Evolutionary conservation across 2,113 vertebrate species (phyloP).

Genomic region (Grantiella picta): DNA sequence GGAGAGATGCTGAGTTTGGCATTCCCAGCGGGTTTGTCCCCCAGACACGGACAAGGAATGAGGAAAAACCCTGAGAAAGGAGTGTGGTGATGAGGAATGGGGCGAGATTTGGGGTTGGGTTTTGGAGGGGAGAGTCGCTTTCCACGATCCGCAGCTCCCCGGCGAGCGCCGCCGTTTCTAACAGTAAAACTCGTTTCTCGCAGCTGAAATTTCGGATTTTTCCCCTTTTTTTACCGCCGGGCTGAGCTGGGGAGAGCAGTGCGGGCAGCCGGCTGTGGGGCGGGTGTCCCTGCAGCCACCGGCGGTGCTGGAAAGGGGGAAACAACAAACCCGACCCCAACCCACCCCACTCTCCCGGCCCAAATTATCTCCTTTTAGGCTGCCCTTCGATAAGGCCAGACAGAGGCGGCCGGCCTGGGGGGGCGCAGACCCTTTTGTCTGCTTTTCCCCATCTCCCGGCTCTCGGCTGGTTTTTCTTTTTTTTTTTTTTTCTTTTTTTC

Average conservation of each 20-base stretch:
- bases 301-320: not conserved
- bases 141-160: not conserved
- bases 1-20: not conserved
- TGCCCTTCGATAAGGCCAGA: conserved; percentile 38
- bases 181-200: not conserved
- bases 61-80: not conserved
- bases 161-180: not conserved
- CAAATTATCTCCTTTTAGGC: conserved; percentile 38
- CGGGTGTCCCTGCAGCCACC: not conserved
- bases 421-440: conserved; percentile 6
- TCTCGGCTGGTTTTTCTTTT: accelerated
- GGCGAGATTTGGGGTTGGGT: not conserved
- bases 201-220: accelerated
- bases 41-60: not conserved
- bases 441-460: not conserved
- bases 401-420: not conserved
- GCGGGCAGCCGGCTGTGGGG: not conserved
- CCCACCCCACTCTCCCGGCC: not conserved
- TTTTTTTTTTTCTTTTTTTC: too few relatives aligned
- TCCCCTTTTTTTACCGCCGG: accelerated
- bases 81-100: not conserved
- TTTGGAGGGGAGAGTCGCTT: not conserved
- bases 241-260: not conserved
- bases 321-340: not conserved
- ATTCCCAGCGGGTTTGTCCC: not conserved